Conservation (phyloP, 2,888 invertebrate genomes). For the Orthosia cruda region DNA sequence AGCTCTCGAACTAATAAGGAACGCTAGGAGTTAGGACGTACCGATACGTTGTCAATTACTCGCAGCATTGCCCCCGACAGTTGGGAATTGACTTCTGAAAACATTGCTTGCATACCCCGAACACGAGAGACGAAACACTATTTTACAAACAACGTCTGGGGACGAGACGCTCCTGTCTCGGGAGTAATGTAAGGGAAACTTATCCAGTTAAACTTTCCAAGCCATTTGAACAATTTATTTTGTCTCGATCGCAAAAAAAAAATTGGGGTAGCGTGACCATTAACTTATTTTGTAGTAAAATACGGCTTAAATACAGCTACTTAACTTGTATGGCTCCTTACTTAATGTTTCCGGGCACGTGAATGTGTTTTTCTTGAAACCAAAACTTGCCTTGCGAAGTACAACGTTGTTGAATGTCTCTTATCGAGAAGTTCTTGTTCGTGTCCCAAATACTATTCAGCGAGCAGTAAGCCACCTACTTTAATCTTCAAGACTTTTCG, state of each 20-base stretch:
- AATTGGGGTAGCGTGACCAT: slow-evolving; percentile 44
- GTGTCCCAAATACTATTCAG: slow-evolving; percentile 71
- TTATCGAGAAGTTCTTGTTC: slow-evolving; percentile 74
- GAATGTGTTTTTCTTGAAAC: slow-evolving; percentile 65
- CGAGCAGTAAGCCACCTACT: slow-evolving; percentile 52
- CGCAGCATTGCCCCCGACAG: slow-evolving; percentile 69
- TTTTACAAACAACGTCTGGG: slow-evolving; percentile 75
- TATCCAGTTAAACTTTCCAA: slow-evolving; percentile 83
- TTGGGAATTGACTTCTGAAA: slow-evolving; percentile 70
- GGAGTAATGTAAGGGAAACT: slow-evolving; percentile 80
- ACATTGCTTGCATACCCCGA: slow-evolving; percentile 70
- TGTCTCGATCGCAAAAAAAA: slow-evolving; percentile 40
- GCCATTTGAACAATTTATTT: slow-evolving; percentile 71
- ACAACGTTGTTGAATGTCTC: slow-evolving; percentile 67
- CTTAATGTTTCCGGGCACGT: slow-evolving; percentile 60
- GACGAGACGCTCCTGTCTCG: slow-evolving; percentile 72
- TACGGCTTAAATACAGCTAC: slow-evolving; percentile 48
- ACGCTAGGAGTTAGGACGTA: slow-evolving; percentile 21
- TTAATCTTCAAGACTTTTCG: slow-evolving; percentile 48
- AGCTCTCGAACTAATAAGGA: slow-evolving; percentile 15
- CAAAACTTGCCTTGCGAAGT: slow-evolving; percentile 54
- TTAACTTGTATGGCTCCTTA: slow-evolving; percentile 53
- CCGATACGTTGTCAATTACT: slow-evolving; percentile 60
- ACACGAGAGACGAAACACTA: slow-evolving; percentile 67
- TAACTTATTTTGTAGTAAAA: slow-evolving; percentile 54